Conservation (phyloP, 2,113 vertebrate genomes). For the Hucho hucho region DNA sequence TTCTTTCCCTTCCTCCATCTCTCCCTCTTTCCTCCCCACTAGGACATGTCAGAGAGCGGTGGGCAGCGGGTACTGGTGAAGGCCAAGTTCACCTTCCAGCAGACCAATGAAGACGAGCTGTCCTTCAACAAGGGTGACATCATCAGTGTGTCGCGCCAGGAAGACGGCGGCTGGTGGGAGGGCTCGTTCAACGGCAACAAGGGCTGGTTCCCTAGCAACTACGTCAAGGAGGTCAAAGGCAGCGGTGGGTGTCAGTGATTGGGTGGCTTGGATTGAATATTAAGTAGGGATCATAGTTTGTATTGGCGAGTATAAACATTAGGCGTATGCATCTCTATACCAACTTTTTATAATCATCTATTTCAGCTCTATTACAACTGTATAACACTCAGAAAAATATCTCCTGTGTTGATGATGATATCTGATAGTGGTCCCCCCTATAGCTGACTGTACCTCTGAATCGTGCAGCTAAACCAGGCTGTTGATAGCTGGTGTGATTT, state of each 20-base stretch:
- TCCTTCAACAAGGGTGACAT: slow-evolving; percentile 94
- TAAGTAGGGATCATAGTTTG: too few species aligned
- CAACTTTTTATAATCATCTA: background rate
- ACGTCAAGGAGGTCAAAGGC: slow-evolving; percentile 92
- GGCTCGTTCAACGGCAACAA: slow-evolving; percentile 85
- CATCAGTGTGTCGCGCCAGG: slow-evolving; percentile 90
- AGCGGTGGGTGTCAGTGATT: slow-evolving; percentile 76
- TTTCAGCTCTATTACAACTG: background rate
- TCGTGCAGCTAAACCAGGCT: background rate
- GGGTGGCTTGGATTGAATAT: background rate
- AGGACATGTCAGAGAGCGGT: slow-evolving; percentile 95
- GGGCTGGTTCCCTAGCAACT: slow-evolving; percentile 98
- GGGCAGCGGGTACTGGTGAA: slow-evolving; percentile 85
- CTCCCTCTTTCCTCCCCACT: slow-evolving; percentile 13
- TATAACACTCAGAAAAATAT: background rate
- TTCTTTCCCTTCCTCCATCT: background rate
- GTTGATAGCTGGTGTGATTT: background rate
- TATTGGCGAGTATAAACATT: too few species aligned
- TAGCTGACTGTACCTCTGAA: background rate
- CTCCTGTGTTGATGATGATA: background rate
- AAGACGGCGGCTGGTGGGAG: slow-evolving; percentile 99
- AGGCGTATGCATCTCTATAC: background rate
- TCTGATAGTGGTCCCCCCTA: background rate
- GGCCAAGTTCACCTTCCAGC: slow-evolving; percentile 93
- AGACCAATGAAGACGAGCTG: slow-evolving; percentile 96